Evolutionary conservation across 1,140 invertebrate species (phyloP).

Genomic region (Zaprionus taronus): DNA sequence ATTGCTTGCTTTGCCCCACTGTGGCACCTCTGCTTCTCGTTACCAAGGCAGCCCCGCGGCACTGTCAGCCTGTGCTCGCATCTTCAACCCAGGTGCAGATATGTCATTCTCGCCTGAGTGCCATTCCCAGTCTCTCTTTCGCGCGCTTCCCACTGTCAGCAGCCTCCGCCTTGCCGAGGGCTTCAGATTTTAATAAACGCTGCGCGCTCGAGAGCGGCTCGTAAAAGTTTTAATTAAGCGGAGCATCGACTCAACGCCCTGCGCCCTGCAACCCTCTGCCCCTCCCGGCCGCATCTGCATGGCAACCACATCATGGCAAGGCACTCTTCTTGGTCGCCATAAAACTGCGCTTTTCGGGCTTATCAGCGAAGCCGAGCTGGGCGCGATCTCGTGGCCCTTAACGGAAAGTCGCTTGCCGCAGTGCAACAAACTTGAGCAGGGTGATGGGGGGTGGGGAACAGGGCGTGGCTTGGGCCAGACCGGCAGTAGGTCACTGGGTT

Average conservation of each 20-base stretch:
- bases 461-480: background rate
- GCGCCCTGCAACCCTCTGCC: background rate
- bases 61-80: background rate
- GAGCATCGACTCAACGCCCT: slow-evolving; percentile 16
- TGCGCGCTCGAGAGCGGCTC: slow-evolving; percentile 46
- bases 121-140: background rate
- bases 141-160: slow-evolving; percentile 20
- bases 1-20: slow-evolving; percentile 2
- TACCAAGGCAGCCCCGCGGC: background rate
- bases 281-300: slow-evolving; percentile 17
- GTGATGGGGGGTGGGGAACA: background rate
- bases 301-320: slow-evolving; percentile 21
- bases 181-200: slow-evolving; percentile 77
- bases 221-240: slow-evolving; percentile 78
- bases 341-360: slow-evolving; percentile 53
- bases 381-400: slow-evolving; percentile 22
- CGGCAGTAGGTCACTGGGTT: slow-evolving; percentile 77
- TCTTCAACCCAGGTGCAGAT: slow-evolving; percentile 39
- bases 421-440: slow-evolving; percentile 11
- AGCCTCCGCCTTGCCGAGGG: slow-evolving; percentile 41
- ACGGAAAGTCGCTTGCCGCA: slow-evolving; percentile 10
- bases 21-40: slow-evolving; percentile 12
- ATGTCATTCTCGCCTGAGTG: slow-evolving; percentile 46
- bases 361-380: slow-evolving; percentile 44
- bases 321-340: slow-evolving; percentile 55